Percentiles rank a stretch among this genome's conserved stretches.
These are phyloP conservation scores for Penaeus indicus DNA, from an alignment of 1,140 invertebrate genomes.

Conservation along the genomic window DNA sequence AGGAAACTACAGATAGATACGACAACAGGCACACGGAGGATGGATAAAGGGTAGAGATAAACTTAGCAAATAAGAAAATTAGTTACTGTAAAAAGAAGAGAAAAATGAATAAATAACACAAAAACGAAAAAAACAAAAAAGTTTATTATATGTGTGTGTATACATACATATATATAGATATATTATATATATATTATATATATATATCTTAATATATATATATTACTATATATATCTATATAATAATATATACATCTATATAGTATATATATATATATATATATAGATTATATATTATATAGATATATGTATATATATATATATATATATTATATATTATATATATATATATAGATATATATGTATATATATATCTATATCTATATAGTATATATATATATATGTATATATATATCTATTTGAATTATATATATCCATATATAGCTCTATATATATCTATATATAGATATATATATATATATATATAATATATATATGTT, in stretches of 20 bases:
- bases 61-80: too few species aligned
- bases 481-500: not conserved
- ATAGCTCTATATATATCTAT: not conserved
- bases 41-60: too few species aligned
- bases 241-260: not conserved
- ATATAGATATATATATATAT: slow-evolving; percentile 11
- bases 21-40: too few species aligned
- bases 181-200: slow-evolving; percentile 8
- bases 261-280: slow-evolving; percentile 17
- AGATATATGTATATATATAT: too few species aligned
- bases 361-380: not conserved
- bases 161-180: not conserved
- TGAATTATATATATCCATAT: not conserved
- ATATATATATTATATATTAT: too few species aligned
- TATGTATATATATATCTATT: not conserved
- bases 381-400: not conserved
- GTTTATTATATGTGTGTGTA: not conserved
- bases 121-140: slow-evolving; percentile 6
- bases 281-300: not conserved
- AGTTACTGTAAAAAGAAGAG: too few species aligned
- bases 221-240: not conserved
- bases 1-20: too few species aligned
- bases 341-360: not conserved
- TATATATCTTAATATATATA: not conserved
- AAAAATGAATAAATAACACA: too few species aligned